A percentile compares a stretch with the other conserved stretches of the same genome.
Conservation (phyloP, 2,113 vertebrate species). For the Melospiza georgiana region DNA sequence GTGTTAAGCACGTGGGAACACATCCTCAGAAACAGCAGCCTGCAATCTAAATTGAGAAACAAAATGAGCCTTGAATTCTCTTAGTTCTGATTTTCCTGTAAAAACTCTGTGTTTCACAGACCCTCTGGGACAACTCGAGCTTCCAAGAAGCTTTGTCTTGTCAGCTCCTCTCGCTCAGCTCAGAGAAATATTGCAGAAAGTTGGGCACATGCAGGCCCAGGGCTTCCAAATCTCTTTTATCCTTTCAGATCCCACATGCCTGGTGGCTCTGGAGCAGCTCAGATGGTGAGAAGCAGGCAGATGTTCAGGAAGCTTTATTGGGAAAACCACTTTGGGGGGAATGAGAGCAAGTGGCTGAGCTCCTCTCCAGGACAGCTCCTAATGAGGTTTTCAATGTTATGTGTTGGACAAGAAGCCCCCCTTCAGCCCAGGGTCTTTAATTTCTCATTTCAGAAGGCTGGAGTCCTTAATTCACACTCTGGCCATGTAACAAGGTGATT, state of each 20-base stretch:
- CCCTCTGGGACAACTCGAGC: not conserved
- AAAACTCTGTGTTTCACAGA: not conserved
- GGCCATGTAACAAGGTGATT: not conserved
- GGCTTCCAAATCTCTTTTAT: not conserved
- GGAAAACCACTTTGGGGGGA: not conserved
- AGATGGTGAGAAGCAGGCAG: not conserved
- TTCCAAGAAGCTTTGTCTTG: not conserved
- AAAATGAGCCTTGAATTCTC: not conserved
- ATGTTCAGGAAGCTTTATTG: not conserved
- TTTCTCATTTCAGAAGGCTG: not conserved
- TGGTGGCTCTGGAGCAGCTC: not conserved
- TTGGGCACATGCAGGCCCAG: not conserved
- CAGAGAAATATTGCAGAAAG: not conserved
- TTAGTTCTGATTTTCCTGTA: not conserved
- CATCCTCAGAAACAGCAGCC: not conserved
- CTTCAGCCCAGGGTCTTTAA: not conserved
- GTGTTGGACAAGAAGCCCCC: not conserved
- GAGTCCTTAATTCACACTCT: not conserved
- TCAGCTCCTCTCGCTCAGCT: not conserved
- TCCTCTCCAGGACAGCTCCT: not conserved
- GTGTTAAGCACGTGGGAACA: not conserved
- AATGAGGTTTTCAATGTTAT: not conserved
- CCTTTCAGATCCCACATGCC: not conserved
- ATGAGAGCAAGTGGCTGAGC: not conserved
- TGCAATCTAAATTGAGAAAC: not conserved